These are phyloP conservation scores for Macrosoma leucophasiata DNA, from an alignment of 2,888 invertebrate genomes.

Conservation along the genomic window DNA sequence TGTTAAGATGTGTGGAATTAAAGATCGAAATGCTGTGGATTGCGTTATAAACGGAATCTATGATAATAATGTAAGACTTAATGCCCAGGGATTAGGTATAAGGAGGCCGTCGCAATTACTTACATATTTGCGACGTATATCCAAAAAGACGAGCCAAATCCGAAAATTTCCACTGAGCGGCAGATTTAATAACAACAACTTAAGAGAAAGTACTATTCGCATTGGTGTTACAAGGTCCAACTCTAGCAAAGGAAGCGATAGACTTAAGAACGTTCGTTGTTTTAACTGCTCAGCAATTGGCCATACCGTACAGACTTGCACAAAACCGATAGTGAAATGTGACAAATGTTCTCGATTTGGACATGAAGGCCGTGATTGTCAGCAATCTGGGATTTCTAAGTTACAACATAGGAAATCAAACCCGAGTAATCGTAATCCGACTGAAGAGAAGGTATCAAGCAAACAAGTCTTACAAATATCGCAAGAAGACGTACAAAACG, in stretches of 20 bases:
- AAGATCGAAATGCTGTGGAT: conserved; percentile 14
- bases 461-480: neutral
- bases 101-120: conserved; percentile 5
- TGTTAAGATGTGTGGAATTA: conserved; percentile 16
- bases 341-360: conserved; percentile 4
- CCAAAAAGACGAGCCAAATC: neutral
- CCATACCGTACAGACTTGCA: conserved; percentile 1
- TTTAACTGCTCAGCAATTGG: conserved; percentile 5
- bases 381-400: neutral
- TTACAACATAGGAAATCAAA: neutral
- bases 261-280: neutral
- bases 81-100: conserved; percentile 11
- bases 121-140: conserved; percentile 10
- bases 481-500: conserved; percentile 1
- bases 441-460: neutral
- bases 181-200: neutral
- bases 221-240: neutral
- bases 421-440: neutral
- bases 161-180: neutral
- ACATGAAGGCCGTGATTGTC: neutral
- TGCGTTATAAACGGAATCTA: conserved; percentile 16
- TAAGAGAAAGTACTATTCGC: neutral
- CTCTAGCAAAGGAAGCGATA: neutral
- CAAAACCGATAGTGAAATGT: conserved; percentile 9
- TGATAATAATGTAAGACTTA: conserved; percentile 12